phyloP scores from a whole-genome alignment of 1,140 invertebrate genomes.

The Sweltsa coloradensis region DNA sequence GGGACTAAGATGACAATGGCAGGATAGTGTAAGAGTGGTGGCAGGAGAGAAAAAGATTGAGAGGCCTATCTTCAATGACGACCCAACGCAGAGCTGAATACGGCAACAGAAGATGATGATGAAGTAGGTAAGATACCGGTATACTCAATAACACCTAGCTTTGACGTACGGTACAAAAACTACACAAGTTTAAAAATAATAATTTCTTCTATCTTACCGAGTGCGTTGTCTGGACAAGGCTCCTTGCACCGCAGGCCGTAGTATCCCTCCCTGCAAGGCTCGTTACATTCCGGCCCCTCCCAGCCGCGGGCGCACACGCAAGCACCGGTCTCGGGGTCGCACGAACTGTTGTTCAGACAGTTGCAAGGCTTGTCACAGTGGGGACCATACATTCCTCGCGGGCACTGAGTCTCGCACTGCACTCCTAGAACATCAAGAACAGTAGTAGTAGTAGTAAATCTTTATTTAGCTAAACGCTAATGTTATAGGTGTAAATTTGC shows the following conservation, averaged over 20 bases:
- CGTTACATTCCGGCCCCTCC: conserved; percentile 60
- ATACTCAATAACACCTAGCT: background rate
- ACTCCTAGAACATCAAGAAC: too few relatives aligned
- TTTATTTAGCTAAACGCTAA: too few relatives aligned
- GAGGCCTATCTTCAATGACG: too few relatives aligned
- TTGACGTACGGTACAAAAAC: background rate
- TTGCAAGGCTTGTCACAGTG: conserved; percentile 65
- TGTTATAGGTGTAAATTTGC: too few relatives aligned
- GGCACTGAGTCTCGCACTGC: conserved; percentile 73
- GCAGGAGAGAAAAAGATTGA: too few relatives aligned
- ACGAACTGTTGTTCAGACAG: conserved; percentile 79
- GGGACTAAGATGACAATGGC: too few relatives aligned
- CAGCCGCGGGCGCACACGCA: conserved; percentile 80
- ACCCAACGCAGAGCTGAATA: too few relatives aligned
- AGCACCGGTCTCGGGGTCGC: conserved; percentile 60
- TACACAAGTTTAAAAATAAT: conserved; percentile 4
- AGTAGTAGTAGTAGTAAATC: too few relatives aligned
- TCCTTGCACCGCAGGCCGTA: conserved; percentile 76
- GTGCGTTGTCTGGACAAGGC: conserved; percentile 50
- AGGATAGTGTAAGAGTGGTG: too few relatives aligned
- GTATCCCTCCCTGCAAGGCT: conserved; percentile 58
- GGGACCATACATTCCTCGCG: conserved; percentile 60
- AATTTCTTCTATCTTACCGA: conserved; percentile 44
- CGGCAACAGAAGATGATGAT: too few relatives aligned
- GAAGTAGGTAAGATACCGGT: conserved; percentile 8